Conservation (phyloP, 2,113 vertebrate genomes). For the Myrmecobius fasciatus region DNA sequence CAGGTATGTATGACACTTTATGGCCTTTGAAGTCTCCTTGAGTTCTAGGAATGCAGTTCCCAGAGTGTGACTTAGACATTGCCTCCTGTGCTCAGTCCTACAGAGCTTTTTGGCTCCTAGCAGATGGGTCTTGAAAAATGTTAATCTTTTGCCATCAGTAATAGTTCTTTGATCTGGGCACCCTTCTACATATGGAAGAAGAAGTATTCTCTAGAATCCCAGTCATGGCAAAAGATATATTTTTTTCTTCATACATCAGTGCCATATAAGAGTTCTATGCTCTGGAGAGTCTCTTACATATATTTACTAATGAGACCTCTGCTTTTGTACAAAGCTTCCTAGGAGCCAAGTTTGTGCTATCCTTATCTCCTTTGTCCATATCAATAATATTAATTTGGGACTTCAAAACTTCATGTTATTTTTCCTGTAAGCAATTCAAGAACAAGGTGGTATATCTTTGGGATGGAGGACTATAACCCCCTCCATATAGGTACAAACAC, state of each 20-base stretch:
- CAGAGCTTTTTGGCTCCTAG: background rate
- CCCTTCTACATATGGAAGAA: background rate
- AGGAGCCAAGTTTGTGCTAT: background rate
- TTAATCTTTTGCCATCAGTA: background rate
- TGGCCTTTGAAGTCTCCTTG: background rate
- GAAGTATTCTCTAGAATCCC: background rate
- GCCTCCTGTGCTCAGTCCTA: background rate
- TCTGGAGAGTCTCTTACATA: background rate
- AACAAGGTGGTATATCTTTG: background rate
- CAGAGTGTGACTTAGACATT: background rate
- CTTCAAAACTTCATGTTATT: background rate
- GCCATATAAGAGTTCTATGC: background rate
- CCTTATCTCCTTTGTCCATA: background rate
- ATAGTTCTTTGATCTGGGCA: background rate
- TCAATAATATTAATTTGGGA: background rate
- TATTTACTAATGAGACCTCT: background rate
- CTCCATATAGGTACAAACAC: background rate
- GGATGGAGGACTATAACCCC: background rate
- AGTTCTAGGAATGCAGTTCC: background rate
- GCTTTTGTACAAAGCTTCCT: background rate
- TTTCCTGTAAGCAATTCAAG: background rate
- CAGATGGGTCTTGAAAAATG: background rate
- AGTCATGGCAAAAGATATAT: background rate
- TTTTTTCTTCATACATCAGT: background rate
- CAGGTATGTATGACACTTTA: background rate